Evolutionary conservation across 2,888 invertebrate genomes (phyloP).

Genomic region (Drosophila buzzatii): DNA sequence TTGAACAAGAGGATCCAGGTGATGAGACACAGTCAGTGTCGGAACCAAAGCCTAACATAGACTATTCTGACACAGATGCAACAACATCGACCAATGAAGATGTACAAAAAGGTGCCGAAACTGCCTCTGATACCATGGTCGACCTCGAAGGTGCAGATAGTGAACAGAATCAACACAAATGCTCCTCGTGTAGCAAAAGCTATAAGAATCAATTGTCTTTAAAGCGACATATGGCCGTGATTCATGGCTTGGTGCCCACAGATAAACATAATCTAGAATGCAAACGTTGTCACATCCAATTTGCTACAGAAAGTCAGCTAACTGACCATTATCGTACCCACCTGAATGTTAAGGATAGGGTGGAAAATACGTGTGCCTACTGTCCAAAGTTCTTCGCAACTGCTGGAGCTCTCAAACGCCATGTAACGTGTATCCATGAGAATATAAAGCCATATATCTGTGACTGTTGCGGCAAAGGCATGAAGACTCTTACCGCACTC

Average conservation of each 20-base stretch:
- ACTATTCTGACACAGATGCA: slow-evolving; percentile 6
- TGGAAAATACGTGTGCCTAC: slow-evolving; percentile 64
- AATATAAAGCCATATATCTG: slow-evolving; percentile 85
- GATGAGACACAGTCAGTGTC: slow-evolving; percentile 2
- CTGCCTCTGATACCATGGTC: background rate
- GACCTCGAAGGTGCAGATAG: slow-evolving; percentile 9
- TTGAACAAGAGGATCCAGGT: slow-evolving; percentile 20
- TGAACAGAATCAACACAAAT: slow-evolving; percentile 30
- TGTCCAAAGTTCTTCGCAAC: slow-evolving; percentile 75
- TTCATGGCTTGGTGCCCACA: slow-evolving; percentile 46
- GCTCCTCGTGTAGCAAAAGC: slow-evolving; percentile 49
- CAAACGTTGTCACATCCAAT: slow-evolving; percentile 55
- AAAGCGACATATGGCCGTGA: slow-evolving; percentile 62
- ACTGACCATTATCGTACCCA: slow-evolving; percentile 65
- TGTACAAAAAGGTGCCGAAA: slow-evolving; percentile 2
- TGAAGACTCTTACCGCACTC: slow-evolving; percentile 85
- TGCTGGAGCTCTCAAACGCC: slow-evolving; percentile 70
- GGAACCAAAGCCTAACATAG: background rate
- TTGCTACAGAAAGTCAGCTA: slow-evolving; percentile 52
- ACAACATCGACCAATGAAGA: slow-evolving; percentile 7
- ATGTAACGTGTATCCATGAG: slow-evolving; percentile 81
- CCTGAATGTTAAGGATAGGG: slow-evolving; percentile 59
- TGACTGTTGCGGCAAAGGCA: slow-evolving; percentile 85
- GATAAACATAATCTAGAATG: slow-evolving; percentile 51
- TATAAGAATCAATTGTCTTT: slow-evolving; percentile 58